Evolutionary conservation across 2,113 vertebrate genomes (phyloP).

Genomic region (Ictalurus furcatus): DNA sequence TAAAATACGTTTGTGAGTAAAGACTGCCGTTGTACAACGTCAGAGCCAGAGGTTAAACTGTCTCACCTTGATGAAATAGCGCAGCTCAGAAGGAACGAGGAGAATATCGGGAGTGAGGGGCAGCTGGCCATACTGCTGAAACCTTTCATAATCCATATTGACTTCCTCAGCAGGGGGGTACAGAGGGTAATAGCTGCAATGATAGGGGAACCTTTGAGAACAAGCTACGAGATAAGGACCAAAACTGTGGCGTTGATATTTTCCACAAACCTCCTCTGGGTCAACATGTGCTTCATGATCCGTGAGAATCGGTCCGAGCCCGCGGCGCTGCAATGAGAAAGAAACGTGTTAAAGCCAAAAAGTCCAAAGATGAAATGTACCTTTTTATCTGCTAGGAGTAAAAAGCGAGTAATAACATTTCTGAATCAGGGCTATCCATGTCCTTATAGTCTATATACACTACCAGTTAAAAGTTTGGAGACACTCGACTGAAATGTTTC

Average conservation of each 20-base stretch:
- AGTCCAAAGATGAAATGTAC: background rate
- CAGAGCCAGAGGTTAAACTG: background rate
- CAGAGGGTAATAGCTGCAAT: conserved; percentile 84
- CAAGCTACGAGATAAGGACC: background rate
- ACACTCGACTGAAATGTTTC: no score
- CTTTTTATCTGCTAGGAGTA: background rate
- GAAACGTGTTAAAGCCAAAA: background rate
- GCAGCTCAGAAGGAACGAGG: conserved; percentile 84
- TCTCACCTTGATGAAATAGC: conserved; percentile 88
- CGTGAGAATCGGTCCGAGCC: conserved; percentile 83
- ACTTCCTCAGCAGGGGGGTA: conserved; percentile 88
- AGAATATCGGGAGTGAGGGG: conserved; percentile 82
- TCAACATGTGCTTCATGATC: conserved; percentile 88
- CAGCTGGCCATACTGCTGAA: conserved; percentile 73
- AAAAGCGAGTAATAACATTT: background rate
- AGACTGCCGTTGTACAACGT: no score
- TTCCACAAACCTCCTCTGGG: conserved; percentile 81
- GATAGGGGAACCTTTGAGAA: background rate
- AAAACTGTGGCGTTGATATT: background rate
- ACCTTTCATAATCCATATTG: conserved; percentile 83
- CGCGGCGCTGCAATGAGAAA: conserved; percentile 58
- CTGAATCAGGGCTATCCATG: background rate
- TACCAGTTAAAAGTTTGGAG: no score
- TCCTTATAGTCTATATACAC: background rate
- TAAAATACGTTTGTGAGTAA: background rate